Percentiles rank a stretch among this genome's conserved stretches.
phyloP scores from a whole-genome alignment of 2,113 vertebrate genomes.

The Gallinago undulata region DNA sequence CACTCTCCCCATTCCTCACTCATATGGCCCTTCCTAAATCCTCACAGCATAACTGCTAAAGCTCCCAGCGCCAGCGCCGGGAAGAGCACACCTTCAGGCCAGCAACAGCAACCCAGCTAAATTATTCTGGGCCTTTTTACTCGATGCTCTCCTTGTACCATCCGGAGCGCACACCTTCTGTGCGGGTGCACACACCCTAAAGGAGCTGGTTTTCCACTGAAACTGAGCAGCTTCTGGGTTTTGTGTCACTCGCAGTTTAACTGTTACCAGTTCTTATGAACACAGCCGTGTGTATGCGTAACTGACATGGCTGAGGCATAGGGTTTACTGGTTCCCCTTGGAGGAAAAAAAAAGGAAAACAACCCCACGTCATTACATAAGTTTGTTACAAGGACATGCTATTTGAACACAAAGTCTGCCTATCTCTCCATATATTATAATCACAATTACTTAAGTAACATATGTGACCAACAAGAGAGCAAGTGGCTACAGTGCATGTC shows the following conservation, averaged over 20 bases:
- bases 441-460: background rate
- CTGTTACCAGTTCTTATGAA: background rate
- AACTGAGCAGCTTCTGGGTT: background rate
- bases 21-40: background rate
- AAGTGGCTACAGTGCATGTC: background rate
- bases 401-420: background rate
- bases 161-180: background rate
- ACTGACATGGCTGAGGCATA: background rate
- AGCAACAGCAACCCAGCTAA: background rate
- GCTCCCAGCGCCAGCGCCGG: accelerated
- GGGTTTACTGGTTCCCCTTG: background rate
- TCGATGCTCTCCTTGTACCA: background rate
- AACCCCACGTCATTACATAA: background rate
- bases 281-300: too few relatives aligned
- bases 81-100: background rate
- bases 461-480: background rate
- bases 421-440: background rate
- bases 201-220: background rate
- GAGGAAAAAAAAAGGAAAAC: background rate
- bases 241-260: background rate
- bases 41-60: background rate
- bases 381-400: background rate
- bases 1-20: background rate
- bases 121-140: background rate
- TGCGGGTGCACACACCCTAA: background rate